These are phyloP conservation scores for Aspidiotus destructor DNA, from an alignment of 2,888 invertebrate genomes.

Conservation along the genomic window DNA sequence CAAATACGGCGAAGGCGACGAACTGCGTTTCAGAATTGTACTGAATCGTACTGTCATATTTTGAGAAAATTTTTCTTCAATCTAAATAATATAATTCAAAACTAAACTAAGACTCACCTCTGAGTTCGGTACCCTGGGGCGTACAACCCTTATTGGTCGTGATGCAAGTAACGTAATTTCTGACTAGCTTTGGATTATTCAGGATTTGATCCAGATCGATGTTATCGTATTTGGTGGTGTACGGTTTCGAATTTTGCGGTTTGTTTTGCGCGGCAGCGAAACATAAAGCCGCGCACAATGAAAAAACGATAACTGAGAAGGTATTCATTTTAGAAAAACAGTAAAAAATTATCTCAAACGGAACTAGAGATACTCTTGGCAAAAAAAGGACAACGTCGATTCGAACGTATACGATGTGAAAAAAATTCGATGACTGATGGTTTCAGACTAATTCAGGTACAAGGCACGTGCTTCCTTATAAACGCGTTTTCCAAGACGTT, in stretches of 20 bases:
- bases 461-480: slow-evolving; percentile 26
- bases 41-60: no score
- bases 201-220: slow-evolving; percentile 59
- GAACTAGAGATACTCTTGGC: no score
- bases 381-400: no score
- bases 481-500: slow-evolving; percentile 1
- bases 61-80: no score
- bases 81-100: no score
- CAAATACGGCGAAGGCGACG: no score
- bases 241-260: slow-evolving; percentile 36
- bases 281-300: slow-evolving; percentile 3
- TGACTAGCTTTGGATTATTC: slow-evolving; percentile 57
- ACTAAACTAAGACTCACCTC: slow-evolving; percentile 49
- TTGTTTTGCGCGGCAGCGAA: not conserved
- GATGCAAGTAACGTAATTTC: slow-evolving; percentile 61
- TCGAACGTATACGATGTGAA: no score
- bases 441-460: slow-evolving; percentile 13
- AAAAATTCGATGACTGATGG: not conserved
- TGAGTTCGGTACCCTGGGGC: slow-evolving; percentile 60
- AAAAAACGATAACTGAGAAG: not conserved
- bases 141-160: slow-evolving; percentile 58
- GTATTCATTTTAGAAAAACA: not conserved
- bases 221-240: slow-evolving; percentile 55
- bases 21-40: no score
- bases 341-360: not conserved